Conservation (phyloP, 2,113 vertebrate genomes). For the Paratilapia polleni region DNA sequence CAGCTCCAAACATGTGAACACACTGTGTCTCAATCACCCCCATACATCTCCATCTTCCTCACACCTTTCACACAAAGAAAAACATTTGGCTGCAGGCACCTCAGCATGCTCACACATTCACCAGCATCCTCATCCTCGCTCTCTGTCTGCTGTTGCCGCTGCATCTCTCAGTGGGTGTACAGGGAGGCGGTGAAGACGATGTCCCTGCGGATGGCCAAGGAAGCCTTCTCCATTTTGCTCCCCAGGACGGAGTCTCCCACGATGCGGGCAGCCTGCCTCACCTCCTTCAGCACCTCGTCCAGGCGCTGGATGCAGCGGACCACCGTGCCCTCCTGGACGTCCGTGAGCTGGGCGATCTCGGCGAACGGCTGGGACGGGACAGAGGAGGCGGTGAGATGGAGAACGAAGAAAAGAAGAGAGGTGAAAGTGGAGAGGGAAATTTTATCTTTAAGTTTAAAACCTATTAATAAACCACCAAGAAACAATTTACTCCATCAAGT, state of each 20-base stretch:
- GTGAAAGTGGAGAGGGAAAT: not conserved
- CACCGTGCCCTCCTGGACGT: constrained; percentile 91
- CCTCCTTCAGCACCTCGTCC: constrained; percentile 91
- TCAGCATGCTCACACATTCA: not conserved
- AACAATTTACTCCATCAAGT: not conserved
- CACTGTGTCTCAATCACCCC: not conserved
- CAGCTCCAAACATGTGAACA: constrained; percentile 16
- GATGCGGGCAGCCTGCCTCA: constrained; percentile 88
- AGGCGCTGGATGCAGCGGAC: constrained; percentile 93
- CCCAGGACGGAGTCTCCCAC: constrained; percentile 90
- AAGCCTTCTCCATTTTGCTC: constrained; percentile 92
- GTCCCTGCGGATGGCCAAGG: constrained; percentile 89
- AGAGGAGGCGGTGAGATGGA: not conserved
- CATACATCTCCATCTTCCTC: constrained; percentile 4
- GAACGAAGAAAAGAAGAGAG: not conserved
- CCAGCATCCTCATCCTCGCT: not conserved
- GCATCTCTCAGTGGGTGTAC: constrained; percentile 86
- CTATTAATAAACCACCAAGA: too few species aligned
- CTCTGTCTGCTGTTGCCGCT: too few species aligned
- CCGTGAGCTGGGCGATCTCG: constrained; percentile 88
- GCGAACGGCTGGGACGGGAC: constrained; percentile 83
- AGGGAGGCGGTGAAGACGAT: constrained; percentile 94
- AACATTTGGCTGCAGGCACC: constrained; percentile 11
- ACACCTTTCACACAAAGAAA: constrained; percentile 11
- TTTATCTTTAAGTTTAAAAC: not conserved